A percentile compares a stretch with the other conserved stretches of the same genome.
Evolutionary conservation across 2,888 invertebrate genomes (phyloP).

Genomic region (Poecilobothrus nobilitatus): DNA sequence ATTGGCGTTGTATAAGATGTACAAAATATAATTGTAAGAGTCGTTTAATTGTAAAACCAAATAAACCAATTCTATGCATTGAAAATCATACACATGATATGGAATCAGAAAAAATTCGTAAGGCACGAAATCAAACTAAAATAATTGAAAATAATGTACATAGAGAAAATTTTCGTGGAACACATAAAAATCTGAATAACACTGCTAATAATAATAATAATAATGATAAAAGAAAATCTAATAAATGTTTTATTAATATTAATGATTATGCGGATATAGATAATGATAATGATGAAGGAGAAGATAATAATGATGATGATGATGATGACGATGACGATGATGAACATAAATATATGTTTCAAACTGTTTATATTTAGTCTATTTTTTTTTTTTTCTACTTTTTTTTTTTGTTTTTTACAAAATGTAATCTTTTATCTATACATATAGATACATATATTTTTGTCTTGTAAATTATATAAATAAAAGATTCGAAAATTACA

Average conservation of each 20-base stretch:
- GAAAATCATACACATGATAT: slow-evolving; percentile 32
- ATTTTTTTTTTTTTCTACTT: no score
- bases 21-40: slow-evolving; percentile 32
- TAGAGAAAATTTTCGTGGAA: not conserved
- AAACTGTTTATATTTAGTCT: not conserved
- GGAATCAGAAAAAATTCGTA: slow-evolving; percentile 33
- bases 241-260: no score
- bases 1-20: slow-evolving; percentile 35
- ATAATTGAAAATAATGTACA: slow-evolving; percentile 13
- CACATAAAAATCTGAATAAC: no score
- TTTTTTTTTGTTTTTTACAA: no score
- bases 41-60: slow-evolving; percentile 30
- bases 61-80: slow-evolving; percentile 24
- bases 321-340: slow-evolving; percentile 7
- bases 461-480: no score
- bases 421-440: no score
- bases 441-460: no score
- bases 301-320: not conserved
- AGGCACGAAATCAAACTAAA: slow-evolving; percentile 22
- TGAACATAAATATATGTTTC: not conserved
- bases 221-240: no score
- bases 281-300: slow-evolving; percentile 13
- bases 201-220: no score
- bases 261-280: slow-evolving; percentile 5
- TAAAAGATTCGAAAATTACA: no score